Percentiles rank a stretch among this genome's conserved stretches.
Evolutionary conservation across 1,140 invertebrate genomes (phyloP).

Genomic region (Eciton burchellii): DNA sequence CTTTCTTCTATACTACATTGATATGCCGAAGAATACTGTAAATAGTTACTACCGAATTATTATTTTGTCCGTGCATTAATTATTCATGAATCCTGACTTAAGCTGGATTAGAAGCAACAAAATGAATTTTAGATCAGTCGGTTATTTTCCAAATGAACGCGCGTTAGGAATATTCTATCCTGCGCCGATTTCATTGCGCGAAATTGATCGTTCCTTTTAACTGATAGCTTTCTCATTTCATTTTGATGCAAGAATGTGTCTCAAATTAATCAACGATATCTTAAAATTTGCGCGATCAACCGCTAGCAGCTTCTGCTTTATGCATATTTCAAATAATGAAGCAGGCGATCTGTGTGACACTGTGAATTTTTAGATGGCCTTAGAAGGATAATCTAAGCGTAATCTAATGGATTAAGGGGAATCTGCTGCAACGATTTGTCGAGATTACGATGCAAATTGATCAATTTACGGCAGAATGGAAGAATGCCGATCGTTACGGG

Average conservation of each 20-base stretch:
- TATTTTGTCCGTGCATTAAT: background rate
- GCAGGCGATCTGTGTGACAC: background rate
- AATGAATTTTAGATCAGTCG: too few relatives aligned
- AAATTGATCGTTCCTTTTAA: background rate
- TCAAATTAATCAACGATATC: background rate
- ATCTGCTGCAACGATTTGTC: constrained; percentile 25
- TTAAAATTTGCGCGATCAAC: background rate
- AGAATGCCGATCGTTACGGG: constrained; percentile 43
- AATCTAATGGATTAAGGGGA: constrained; percentile 25
- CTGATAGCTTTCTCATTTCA: background rate
- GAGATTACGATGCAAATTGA: constrained; percentile 52
- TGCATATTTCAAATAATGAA: background rate
- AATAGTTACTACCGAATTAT: background rate
- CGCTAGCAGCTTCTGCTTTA: background rate
- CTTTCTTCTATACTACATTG: too few relatives aligned
- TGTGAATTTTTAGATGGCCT: background rate
- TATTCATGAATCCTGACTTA: background rate
- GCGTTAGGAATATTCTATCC: background rate
- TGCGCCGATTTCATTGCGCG: background rate
- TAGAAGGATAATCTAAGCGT: constrained; percentile 17
- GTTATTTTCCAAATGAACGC: background rate
- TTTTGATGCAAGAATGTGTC: constrained; percentile 7
- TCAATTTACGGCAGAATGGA: constrained; percentile 39
- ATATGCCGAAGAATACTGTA: too few relatives aligned
- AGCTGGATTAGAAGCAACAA: background rate